A percentile compares a stretch with the other conserved stretches of the same genome.
Evolutionary conservation across 2,888 invertebrate species (phyloP).

Genomic region (Drosophila neotestacea): DNA sequence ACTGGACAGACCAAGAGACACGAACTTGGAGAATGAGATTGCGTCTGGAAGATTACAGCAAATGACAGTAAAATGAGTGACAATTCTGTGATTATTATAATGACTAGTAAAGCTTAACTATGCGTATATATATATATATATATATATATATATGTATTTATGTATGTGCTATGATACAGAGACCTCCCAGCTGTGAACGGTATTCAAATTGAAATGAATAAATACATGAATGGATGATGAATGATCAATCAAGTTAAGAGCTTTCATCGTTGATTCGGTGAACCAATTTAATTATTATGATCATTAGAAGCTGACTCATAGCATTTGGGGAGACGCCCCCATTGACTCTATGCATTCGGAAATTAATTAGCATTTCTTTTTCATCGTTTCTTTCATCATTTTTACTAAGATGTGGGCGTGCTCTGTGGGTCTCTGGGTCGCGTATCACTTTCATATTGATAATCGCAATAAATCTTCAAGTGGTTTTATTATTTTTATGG

Average conservation of each 20-base stretch:
- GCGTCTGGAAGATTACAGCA: conserved; percentile 18
- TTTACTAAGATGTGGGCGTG: conserved; percentile 41
- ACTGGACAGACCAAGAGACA: conserved; percentile 35
- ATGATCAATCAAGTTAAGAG: conserved; percentile 23
- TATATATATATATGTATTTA: background rate
- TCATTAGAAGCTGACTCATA: conserved; percentile 41
- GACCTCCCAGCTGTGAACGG: conserved; percentile 40
- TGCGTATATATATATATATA: background rate
- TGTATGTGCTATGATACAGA: background rate
- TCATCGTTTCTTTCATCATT: conserved; percentile 1
- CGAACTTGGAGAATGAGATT: conserved; percentile 21
- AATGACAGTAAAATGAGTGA: conserved; percentile 56
- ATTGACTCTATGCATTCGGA: conserved; percentile 7
- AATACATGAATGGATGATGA: conserved; percentile 7
- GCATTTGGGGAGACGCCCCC: conserved; percentile 36
- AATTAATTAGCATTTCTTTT: conserved; percentile 62
- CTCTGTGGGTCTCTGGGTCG: conserved; percentile 65
- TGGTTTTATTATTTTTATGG: conserved; percentile 61
- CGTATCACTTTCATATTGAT: conserved; percentile 80
- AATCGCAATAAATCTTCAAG: conserved; percentile 73
- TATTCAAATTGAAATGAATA: conserved; percentile 17
- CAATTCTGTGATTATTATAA: conserved; percentile 42
- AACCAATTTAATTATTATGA: conserved; percentile 35
- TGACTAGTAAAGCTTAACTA: conserved; percentile 27
- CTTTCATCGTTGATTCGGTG: conserved; percentile 38